Evolutionary conservation across 1,140 invertebrate species (phyloP).

Genomic region (Drosophila littoralis): DNA sequence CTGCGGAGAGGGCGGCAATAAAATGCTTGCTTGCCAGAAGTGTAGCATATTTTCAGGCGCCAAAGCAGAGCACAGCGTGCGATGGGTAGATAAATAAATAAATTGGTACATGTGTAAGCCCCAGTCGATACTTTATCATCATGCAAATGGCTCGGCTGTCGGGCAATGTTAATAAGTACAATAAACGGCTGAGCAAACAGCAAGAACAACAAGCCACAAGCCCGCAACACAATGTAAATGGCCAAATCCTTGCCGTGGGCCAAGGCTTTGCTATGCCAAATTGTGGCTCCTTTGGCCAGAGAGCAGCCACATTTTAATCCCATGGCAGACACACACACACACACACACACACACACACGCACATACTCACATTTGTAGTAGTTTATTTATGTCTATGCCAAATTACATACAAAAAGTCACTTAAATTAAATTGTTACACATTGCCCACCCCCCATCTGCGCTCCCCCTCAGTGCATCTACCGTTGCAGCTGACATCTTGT

Average conservation of each 20-base stretch:
- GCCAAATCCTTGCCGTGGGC: slow-evolving; percentile 13
- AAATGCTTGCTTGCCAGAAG: slow-evolving; percentile 49
- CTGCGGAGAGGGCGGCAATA: slow-evolving; percentile 27
- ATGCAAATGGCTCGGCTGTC: slow-evolving; percentile 54
- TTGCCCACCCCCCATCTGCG: not conserved
- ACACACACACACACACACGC: not conserved
- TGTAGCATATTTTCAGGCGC: slow-evolving; percentile 55
- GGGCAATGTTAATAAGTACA: slow-evolving; percentile 56
- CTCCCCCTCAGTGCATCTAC: not conserved
- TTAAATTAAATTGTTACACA: slow-evolving; percentile 29
- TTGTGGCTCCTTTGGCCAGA: slow-evolving; percentile 46
- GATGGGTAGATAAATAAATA: slow-evolving; percentile 18
- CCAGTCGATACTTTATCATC: slow-evolving; percentile 73
- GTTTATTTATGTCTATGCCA: slow-evolving; percentile 24
- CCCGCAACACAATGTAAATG: slow-evolving; percentile 27
- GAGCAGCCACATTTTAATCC: slow-evolving; percentile 8
- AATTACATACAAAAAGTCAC: slow-evolving; percentile 22
- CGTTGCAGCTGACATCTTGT: slow-evolving; percentile 1
- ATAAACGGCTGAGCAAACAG: slow-evolving; percentile 48
- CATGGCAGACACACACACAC: slow-evolving; percentile 3
- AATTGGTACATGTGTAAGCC: slow-evolving; percentile 54
- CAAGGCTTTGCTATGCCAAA: slow-evolving; percentile 42
- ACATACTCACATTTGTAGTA: not conserved
- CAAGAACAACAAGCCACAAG: slow-evolving; percentile 2
- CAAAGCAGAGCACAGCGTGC: slow-evolving; percentile 22